Base-by-base conservation (phyloP, 2,888 invertebrate genomes). In the Aphodius granarius region DNA sequence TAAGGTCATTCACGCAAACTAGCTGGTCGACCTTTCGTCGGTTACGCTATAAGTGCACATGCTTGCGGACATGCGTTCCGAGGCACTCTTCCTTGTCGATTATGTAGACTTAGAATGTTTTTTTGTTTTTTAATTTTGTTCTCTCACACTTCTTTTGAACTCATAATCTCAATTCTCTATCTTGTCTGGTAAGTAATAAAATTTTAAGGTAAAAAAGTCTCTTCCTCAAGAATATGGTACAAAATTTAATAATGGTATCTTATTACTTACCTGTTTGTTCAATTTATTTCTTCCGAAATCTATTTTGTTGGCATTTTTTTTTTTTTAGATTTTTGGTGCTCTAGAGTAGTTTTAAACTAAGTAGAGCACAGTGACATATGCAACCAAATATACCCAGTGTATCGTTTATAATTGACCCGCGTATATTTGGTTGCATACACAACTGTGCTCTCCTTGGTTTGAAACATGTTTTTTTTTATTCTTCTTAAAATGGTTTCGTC, bases 271-370 rank as follows among this genome's bases (percentile, higher is more conserved):
- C 71, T 13, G 66, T 65, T 19, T 65, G 66, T 65, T 19, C 6
- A 17, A 19, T 65, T 65, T 18, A 15, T 65, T 65, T 9, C 9
- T 4, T 19, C 18, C n/a, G n/a, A n/a, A n/a, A n/a, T n/a, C n/a
- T n/a, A n/a, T n/a, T n/a, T n/a, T n/a, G n/a, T n/a, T n/a, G n/a
- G n/a, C n/a, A n/a, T 18, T 65, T 19, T 73, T 13, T 66, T 23
- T 18, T 63, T 76, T 77, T 16, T 73, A 77, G 77, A 21, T 75
- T 76, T 68, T 63, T 76, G 43, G 43, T 43, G 6, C 43, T 43
- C 43, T 43, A 43, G 9, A 9, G 6, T 43, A n/a, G n/a, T n/a
- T 65, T 63, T 63, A 63, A n/a, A n/a, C n/a, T n/a, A n/a, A n/a
- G n/a, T n/a, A n/a, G n/a, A n/a, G n/a, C n/a, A n/a, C n/a, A n/a